Evolutionary conservation across 1,140 invertebrate genomes (phyloP).

Genomic region (Diorhabda carinulata): DNA sequence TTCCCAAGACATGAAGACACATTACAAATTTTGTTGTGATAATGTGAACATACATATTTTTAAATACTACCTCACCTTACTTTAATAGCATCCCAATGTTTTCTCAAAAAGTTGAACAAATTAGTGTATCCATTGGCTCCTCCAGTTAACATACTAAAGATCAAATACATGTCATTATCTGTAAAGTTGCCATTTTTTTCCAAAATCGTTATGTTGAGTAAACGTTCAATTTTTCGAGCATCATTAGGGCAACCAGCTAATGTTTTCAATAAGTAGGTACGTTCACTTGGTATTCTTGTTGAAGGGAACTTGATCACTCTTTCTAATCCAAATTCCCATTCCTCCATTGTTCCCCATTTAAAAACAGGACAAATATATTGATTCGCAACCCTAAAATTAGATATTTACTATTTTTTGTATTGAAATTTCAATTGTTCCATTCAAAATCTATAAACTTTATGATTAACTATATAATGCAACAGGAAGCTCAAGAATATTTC

Average conservation of each 20-base stretch:
- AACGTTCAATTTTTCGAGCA: constrained; percentile 59
- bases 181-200: constrained; percentile 65
- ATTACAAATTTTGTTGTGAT: too few species aligned
- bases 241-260: constrained; percentile 69
- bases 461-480: too few species aligned
- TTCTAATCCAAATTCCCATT: constrained; percentile 75
- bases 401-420: too few species aligned
- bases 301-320: constrained; percentile 68
- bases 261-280: constrained; percentile 70
- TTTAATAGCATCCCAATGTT: constrained; percentile 64
- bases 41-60: too few species aligned
- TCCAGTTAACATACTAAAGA: constrained; percentile 66
- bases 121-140: constrained; percentile 63
- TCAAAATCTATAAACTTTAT: too few species aligned
- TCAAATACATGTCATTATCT: constrained; percentile 67
- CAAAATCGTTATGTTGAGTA: constrained; percentile 65
- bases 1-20: too few species aligned
- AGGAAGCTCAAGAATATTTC: too few species aligned
- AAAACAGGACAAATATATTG: constrained; percentile 73
- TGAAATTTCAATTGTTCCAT: too few species aligned
- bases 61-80: constrained; percentile 51
- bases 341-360: constrained; percentile 68
- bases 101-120: constrained; percentile 63
- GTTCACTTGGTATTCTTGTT: constrained; percentile 62
- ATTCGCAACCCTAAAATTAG: constrained; percentile 59